These are phyloP conservation scores for Cochlearius cochlearius DNA, from an alignment of 2,113 vertebrate genomes.

Conservation along the genomic window DNA sequence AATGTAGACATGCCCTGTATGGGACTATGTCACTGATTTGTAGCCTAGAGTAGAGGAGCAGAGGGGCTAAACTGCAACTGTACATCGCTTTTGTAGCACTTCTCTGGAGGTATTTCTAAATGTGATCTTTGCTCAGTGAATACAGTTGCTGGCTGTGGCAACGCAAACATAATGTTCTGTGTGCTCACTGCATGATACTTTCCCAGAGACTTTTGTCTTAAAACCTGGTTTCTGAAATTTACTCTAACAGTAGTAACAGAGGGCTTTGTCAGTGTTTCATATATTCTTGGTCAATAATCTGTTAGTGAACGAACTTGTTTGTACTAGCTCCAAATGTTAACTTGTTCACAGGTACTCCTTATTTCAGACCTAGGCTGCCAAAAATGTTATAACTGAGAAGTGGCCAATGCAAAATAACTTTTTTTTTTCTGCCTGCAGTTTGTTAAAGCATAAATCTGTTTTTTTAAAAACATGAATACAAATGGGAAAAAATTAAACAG, in stretches of 20 bases:
- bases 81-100: fast-evolving
- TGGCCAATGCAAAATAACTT: background rate
- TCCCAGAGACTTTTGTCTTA: background rate
- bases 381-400: background rate
- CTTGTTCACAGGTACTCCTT: background rate
- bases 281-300: background rate
- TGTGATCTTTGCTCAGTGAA: background rate
- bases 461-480: background rate
- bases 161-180: background rate
- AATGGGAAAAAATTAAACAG: background rate
- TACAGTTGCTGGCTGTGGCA: background rate
- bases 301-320: background rate
- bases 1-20: fast-evolving
- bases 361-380: background rate
- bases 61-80: background rate
- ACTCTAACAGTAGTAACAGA: background rate
- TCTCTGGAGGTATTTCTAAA: background rate
- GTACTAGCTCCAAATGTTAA: background rate
- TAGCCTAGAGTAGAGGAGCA: background rate
- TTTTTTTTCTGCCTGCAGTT: background rate
- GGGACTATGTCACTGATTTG: background rate
- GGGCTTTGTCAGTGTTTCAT: background rate
- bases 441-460: background rate
- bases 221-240: background rate
- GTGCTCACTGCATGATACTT: background rate